Conservation (phyloP, 2,888 invertebrate genomes). For the Ceratothoa steindachneri region DNA sequence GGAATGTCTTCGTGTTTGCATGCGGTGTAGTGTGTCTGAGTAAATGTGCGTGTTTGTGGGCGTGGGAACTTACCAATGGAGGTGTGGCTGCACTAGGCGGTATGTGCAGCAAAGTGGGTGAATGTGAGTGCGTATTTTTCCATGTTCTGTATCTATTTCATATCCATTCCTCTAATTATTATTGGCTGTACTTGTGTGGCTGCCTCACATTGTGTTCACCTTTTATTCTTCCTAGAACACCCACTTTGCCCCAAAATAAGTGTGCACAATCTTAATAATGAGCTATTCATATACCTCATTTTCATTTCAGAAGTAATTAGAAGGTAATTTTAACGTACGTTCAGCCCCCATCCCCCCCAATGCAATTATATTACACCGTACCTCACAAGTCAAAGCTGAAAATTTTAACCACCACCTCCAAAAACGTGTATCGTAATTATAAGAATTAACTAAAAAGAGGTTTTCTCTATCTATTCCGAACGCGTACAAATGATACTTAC, state of each 20-base stretch:
- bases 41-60: too few species aligned
- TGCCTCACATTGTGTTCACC: too few species aligned
- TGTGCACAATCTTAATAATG: neutral
- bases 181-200: neutral
- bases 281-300: neutral
- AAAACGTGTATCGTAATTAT: neutral
- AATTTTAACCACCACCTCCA: too few species aligned
- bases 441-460: neutral
- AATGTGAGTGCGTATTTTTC: too few species aligned
- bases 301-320: neutral
- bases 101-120: too few species aligned
- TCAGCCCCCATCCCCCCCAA: too few species aligned
- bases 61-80: too few species aligned
- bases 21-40: too few species aligned
- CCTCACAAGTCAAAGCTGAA: neutral
- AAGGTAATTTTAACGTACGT: neutral
- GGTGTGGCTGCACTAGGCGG: too few species aligned
- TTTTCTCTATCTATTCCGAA: neutral
- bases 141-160: too few species aligned
- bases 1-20: too few species aligned
- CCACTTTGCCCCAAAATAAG: neutral
- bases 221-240: neutral
- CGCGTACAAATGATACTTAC: neutral
- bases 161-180: neutral
- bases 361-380: neutral